Evolutionary conservation across 2,797 vertebrate genomes (phyloP).

Genomic region (Limnodromus scolopaceus): DNA sequence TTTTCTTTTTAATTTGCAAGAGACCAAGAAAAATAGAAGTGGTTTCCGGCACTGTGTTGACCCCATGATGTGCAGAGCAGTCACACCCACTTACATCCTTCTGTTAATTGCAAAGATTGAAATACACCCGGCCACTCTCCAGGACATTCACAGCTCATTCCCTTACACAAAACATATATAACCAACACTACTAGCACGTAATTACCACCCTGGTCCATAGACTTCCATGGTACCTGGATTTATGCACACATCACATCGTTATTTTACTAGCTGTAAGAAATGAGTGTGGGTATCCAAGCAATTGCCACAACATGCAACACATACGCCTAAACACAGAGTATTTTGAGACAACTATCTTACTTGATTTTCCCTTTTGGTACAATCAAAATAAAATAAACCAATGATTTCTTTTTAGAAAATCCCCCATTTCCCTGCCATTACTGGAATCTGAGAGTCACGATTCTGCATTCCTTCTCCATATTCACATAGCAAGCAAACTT

Average conservation of each 20-base stretch:
- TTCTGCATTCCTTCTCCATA: background rate
- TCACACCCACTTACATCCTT: background rate
- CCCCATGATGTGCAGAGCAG: background rate
- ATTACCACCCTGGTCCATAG: background rate
- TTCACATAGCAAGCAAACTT: background rate
- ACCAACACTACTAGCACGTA: fast-evolving
- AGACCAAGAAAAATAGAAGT: conserved; percentile 35
- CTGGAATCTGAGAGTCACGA: fast-evolving
- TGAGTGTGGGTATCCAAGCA: background rate
- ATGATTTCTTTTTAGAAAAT: background rate
- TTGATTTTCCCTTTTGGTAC: background rate
- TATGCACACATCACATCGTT: background rate
- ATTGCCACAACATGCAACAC: background rate
- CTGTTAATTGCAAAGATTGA: fast-evolving
- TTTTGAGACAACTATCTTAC: background rate
- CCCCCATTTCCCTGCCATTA: background rate
- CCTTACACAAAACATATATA: background rate
- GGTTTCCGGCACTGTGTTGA: background rate
- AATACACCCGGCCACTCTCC: background rate
- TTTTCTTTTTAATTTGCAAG: conserved; percentile 35
- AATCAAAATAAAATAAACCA: background rate
- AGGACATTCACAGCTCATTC: background rate
- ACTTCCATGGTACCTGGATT: fast-evolving
- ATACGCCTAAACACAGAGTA: background rate
- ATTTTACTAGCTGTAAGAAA: background rate